Conservation (phyloP, 2,113 vertebrate species). For the Nematolebias whitei region DNA sequence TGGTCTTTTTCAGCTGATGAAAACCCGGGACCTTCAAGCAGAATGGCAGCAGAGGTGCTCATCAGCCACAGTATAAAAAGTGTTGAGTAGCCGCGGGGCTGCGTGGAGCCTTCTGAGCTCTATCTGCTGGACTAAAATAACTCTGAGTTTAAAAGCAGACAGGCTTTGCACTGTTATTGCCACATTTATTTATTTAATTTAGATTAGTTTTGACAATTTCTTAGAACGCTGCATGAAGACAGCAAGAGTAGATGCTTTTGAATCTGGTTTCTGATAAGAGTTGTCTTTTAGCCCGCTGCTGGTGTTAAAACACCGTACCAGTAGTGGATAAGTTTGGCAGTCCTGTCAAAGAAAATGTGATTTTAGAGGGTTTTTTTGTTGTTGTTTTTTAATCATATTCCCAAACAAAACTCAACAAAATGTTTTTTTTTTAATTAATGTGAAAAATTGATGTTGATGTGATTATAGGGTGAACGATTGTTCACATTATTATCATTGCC, state of each 20-base stretch:
- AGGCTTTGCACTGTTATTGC: constrained; percentile 15
- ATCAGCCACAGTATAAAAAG: constrained; percentile 29
- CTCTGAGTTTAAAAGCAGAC: constrained; percentile 19
- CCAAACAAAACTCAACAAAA: neutral
- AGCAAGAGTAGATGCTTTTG: constrained; percentile 18
- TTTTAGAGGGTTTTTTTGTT: constrained; percentile 1
- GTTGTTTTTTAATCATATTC: constrained; percentile 5
- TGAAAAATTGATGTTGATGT: neutral
- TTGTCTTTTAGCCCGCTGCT: constrained; percentile 14
- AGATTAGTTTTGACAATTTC: constrained; percentile 29
- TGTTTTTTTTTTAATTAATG: no score
- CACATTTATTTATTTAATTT: constrained; percentile 14
- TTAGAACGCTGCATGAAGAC: constrained; percentile 17
- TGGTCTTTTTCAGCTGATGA: constrained; percentile 75
- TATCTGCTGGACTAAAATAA: constrained; percentile 17
- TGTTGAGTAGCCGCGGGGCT: constrained; percentile 32
- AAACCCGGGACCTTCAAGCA: constrained; percentile 69
- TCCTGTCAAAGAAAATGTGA: constrained; percentile 12
- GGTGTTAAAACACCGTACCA: constrained; percentile 3
- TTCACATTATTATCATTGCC: neutral
- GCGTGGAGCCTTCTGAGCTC: constrained; percentile 4
- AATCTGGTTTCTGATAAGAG: constrained; percentile 14
- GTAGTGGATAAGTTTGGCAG: constrained; percentile 13
- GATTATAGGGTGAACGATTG: neutral
- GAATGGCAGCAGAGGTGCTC: constrained; percentile 47